phyloP scores from a whole-genome alignment of 2,888 invertebrate genomes.

The Xylocampa areola region DNA sequence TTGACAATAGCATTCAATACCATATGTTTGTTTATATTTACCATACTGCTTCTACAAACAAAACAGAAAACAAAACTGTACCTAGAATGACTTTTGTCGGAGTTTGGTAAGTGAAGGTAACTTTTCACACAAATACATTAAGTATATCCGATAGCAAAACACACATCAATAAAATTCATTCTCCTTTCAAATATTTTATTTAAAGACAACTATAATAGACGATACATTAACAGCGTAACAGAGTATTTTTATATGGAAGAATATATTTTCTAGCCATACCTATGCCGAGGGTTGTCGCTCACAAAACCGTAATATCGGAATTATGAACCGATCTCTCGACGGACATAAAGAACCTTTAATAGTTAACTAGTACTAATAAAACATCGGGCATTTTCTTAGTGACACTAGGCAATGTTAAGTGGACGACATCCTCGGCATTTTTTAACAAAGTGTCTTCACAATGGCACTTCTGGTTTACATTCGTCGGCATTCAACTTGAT shows the following conservation, averaged over 20 bases:
- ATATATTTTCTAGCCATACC: slow-evolving; percentile 41
- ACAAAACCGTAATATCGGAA: slow-evolving; percentile 11
- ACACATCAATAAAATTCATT: slow-evolving; percentile 22
- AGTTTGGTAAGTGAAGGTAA: no score
- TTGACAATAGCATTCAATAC: no score
- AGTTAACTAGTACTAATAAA: not conserved
- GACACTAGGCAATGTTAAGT: not conserved
- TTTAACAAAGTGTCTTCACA: slow-evolving; percentile 33
- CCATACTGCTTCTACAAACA: no score
- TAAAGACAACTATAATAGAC: slow-evolving; percentile 72
- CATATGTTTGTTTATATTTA: no score
- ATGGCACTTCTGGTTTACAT: slow-evolving; percentile 47
- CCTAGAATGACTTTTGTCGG: slow-evolving; percentile 22
- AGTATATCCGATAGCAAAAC: no score
- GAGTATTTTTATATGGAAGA: slow-evolving; percentile 73
- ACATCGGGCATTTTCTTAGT: not conserved
- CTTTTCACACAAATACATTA: no score
- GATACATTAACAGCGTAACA: slow-evolving; percentile 78
- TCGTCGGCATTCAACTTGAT: slow-evolving; percentile 7
- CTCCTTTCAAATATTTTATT: slow-evolving; percentile 64
- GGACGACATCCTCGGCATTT: slow-evolving; percentile 2
- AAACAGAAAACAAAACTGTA: no score
- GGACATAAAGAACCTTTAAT: not conserved
- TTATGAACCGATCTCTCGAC: no score
- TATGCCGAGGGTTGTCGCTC: slow-evolving; percentile 14